phyloP scores from a whole-genome alignment of 1,140 invertebrate species.

The Drosophila virilis region DNA sequence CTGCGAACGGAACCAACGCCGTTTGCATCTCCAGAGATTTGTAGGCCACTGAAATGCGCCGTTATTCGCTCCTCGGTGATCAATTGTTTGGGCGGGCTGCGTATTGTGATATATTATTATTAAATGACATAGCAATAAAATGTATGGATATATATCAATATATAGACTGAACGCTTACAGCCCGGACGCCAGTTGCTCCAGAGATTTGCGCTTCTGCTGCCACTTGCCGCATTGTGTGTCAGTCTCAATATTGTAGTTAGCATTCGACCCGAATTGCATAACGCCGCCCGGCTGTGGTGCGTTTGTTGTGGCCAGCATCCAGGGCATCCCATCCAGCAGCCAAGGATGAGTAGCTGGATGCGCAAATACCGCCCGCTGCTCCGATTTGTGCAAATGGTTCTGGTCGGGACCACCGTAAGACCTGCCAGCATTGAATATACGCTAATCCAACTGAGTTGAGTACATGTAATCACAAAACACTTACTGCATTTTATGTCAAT shows the following conservation, averaged over 20 bases:
- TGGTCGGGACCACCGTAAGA: conserved; percentile 45
- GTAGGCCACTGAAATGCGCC: conserved; percentile 89
- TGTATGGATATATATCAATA: not conserved
- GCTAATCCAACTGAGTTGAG: not conserved
- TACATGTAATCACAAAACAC: not conserved
- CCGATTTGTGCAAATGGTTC: conserved; percentile 36
- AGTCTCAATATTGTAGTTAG: conserved; percentile 41
- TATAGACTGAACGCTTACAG: conserved; percentile 44
- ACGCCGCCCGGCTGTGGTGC: conserved; percentile 61
- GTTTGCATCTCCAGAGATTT: conserved; percentile 87
- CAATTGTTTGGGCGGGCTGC: conserved; percentile 88
- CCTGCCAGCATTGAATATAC: conserved; percentile 16
- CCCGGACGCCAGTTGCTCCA: conserved; percentile 51
- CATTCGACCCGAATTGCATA: conserved; percentile 71
- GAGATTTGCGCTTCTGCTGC: conserved; percentile 70
- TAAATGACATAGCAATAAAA: too few relatives aligned
- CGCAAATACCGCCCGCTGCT: conserved; percentile 38
- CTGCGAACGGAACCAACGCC: conserved; percentile 37
- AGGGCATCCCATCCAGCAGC: conserved; percentile 66
- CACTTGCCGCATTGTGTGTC: conserved; percentile 55
- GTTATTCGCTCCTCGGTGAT: conserved; percentile 93
- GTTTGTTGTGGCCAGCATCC: conserved; percentile 61
- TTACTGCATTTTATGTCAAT: conserved; percentile 46
- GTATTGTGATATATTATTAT: conserved; percentile 18
- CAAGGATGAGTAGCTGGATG: conserved; percentile 54